A percentile compares a stretch with the other conserved stretches of the same genome.
phyloP scores from a whole-genome alignment of 2,888 invertebrate species.

The Caenorhabditis virilis region DNA sequence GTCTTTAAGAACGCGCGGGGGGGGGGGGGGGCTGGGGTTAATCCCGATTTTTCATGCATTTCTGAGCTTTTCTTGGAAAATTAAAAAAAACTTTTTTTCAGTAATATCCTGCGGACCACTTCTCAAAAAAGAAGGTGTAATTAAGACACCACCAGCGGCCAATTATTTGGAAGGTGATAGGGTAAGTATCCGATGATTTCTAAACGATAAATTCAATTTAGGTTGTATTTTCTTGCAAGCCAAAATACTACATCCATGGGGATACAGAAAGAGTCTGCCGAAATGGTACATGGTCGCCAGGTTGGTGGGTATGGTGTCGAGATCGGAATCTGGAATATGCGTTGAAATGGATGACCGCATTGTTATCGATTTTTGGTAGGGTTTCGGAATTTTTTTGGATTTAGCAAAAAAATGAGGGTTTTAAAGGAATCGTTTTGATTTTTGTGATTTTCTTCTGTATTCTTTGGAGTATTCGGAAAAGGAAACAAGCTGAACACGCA shows the following conservation, averaged over 20 bases:
- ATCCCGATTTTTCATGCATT: no score
- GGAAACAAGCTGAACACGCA: constrained; percentile 39
- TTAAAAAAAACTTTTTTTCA: no score
- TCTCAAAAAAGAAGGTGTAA: constrained; percentile 54
- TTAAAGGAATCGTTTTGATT: constrained; percentile 38
- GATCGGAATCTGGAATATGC: constrained; percentile 56
- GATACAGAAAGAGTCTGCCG: constrained; percentile 48
- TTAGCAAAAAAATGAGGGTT: not conserved
- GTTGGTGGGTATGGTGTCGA: constrained; percentile 61
- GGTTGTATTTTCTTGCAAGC: constrained; percentile 58
- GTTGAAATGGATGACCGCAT: constrained; percentile 59
- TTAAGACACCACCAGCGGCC: constrained; percentile 54
- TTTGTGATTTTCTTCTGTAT: constrained; percentile 50
- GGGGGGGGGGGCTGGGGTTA: no score
- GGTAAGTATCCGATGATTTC: no score
- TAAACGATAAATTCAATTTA: no score
- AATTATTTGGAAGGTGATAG: constrained; percentile 58
- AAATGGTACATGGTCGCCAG: constrained; percentile 59
- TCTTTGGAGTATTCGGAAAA: constrained; percentile 44
- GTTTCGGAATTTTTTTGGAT: constrained; percentile 26
- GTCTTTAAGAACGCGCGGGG: no score
- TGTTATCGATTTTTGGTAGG: constrained; percentile 49
- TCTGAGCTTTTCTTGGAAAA: no score
- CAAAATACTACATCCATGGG: constrained; percentile 60
- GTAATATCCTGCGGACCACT: constrained; percentile 59